Conservation (phyloP, 2,888 invertebrate species). For the Xestia xanthographa region DNA sequence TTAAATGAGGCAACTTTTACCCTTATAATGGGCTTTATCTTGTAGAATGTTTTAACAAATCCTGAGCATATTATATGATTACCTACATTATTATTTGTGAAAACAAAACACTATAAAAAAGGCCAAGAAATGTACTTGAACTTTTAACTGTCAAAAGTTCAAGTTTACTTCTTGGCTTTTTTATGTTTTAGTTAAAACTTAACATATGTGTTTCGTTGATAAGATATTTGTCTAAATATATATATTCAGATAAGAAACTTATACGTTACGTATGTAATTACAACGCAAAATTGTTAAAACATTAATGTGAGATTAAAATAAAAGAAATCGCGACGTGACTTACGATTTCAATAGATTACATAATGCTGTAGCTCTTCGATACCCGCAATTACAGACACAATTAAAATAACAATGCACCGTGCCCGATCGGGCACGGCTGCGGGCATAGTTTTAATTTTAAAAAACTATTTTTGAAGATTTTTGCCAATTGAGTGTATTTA, state of each 20-base stretch:
- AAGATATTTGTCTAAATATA: too few species aligned
- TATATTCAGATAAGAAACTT: too few species aligned
- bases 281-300: too few species aligned
- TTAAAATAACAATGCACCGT: too few species aligned
- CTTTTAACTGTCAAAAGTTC: not conserved
- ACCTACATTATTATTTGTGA: not conserved
- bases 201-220: not conserved
- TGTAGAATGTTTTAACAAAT: slow-evolving; percentile 9
- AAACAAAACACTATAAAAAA: not conserved
- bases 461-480: not conserved
- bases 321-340: not conserved
- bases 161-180: too few species aligned
- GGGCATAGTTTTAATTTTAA: too few species aligned
- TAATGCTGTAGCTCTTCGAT: too few species aligned
- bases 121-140: not conserved
- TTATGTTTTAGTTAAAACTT: too few species aligned
- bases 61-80: not conserved
- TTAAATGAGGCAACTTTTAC: slow-evolving; percentile 52
- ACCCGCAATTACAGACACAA: too few species aligned
- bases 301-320: not conserved
- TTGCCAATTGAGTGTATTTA: not conserved
- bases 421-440: too few species aligned
- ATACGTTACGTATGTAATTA: too few species aligned
- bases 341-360: not conserved
- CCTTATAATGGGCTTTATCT: slow-evolving; percentile 22